Base-by-base conservation (phyloP, 2,797 vertebrate species). In the Lycodopsis pacificus region DNA sequence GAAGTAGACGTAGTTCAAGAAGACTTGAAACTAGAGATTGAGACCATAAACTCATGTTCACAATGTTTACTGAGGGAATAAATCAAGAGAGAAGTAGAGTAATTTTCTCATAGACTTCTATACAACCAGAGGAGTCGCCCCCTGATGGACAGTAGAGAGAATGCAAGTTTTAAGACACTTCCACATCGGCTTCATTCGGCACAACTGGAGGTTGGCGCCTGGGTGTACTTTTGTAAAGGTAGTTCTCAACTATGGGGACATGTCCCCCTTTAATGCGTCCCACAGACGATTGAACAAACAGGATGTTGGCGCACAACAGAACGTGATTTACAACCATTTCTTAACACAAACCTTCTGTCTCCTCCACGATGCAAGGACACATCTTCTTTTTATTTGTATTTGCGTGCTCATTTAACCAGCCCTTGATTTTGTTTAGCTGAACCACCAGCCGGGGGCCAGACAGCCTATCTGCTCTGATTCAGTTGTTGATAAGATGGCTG, bases 381-480 rank as follows among this genome's bases (percentile, higher is more conserved):
- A 22, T 71, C 72, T 74, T 80, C 5, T 65, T 80, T 53, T 54
- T 11, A 25, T 79, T 22, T 68, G 77, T 56, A 44, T 11, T 34
- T 51, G 75, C 10, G 19, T 63, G 81, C 70, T 83, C 68, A 66
- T 90, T 87, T 85, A 86, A 87, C 25, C 84, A 72, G 61, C 61
- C 44, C 51, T 73, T 80, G 82, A 76, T 87, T 87, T 81, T 12
- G 79, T 84, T 82, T 77, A 73, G 74, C 80, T 63, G 74, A 79
- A 51, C 79, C 84, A 77, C 58, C 73, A 83, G 75, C 75, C 81
- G 71, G 82, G 25, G 51, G 51, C 68, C 78, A 77, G 78, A 51
- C 83, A 57, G 86, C 81, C 83, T 90, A 85, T 90, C 88, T 85
- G 82, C 78, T 89, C 80, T 77, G 87, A 90, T 91, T 89, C 86